These are phyloP conservation scores for Callaeas wilsoni DNA, from an alignment of 2,113 vertebrate species.

Conservation along the genomic window DNA sequence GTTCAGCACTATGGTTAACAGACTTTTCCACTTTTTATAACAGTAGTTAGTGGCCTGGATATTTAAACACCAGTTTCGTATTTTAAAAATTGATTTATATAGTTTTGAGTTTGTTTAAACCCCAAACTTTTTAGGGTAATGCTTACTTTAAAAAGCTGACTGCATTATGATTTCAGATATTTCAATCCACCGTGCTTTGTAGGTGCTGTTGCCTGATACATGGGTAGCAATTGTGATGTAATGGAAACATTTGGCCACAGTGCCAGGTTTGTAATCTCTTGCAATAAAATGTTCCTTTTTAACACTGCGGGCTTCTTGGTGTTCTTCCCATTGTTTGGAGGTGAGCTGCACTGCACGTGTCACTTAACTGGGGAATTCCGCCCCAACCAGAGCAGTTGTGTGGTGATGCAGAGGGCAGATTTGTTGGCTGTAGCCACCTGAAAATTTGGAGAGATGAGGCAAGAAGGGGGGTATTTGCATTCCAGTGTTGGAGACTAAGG, in stretches of 20 bases:
- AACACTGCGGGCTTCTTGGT: conserved; percentile 14
- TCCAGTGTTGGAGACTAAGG: neutral
- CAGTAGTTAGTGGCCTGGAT: neutral
- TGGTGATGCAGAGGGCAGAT: neutral
- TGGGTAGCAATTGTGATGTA: conserved; percentile 51
- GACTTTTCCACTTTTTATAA: neutral
- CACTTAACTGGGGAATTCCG: accelerated
- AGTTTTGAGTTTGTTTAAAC: neutral
- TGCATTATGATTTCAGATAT: conserved; percentile 4
- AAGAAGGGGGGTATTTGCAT: neutral
- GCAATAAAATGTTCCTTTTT: conserved; percentile 62
- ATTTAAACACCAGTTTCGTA: neutral
- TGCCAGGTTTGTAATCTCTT: conserved; percentile 54
- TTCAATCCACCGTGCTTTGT: conserved; percentile 22
- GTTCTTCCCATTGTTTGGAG: neutral
- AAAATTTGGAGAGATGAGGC: neutral
- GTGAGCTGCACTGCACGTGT: accelerated
- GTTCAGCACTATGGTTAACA: neutral
- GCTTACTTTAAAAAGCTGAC: neutral
- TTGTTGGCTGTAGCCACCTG: neutral
- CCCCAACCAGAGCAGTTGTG: no score
- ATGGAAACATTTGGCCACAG: conserved; percentile 13
- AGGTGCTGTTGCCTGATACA: conserved; percentile 43
- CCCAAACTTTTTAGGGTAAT: neutral
- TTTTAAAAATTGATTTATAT: neutral